These are phyloP conservation scores for Oplegnathus fasciatus DNA, from an alignment of 2,113 vertebrate species.

Conservation along the genomic window DNA sequence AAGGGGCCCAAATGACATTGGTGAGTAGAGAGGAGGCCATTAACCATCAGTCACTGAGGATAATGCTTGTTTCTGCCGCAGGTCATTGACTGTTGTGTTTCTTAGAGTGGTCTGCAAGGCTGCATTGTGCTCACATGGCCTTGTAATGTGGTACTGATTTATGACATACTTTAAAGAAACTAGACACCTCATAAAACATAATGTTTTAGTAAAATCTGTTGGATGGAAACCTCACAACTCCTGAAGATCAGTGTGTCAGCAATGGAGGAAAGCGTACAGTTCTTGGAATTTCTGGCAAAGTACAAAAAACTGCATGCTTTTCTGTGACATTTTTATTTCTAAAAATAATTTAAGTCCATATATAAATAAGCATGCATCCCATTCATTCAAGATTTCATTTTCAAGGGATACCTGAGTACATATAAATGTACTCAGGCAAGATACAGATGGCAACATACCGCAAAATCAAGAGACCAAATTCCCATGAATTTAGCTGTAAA, in stretches of 20 bases:
- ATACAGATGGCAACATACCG: not conserved
- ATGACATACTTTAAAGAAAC: not conserved
- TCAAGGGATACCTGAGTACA: too few relatives aligned
- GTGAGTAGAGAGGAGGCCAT: not conserved
- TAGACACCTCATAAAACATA: not conserved
- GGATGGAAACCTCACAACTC: not conserved
- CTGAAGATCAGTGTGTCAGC: not conserved
- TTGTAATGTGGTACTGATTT: not conserved
- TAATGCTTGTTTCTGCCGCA: not conserved
- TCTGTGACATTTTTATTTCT: not conserved
- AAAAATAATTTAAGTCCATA: not conserved
- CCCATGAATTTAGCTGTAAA: not conserved
- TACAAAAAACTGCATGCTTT: not conserved
- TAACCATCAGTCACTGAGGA: not conserved
- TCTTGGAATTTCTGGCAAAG: too few relatives aligned
- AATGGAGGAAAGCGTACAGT: not conserved
- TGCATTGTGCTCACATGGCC: not conserved
- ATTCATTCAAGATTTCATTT: not conserved
- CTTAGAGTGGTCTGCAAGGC: not conserved
- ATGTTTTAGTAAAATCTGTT: not conserved
- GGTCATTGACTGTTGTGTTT: slow-evolving; percentile 7
- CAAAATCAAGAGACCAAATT: not conserved
- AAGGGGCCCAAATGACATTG: not conserved
- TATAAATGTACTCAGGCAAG: not conserved
- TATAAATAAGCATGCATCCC: not conserved